Evolutionary conservation across 2,797 vertebrate species (phyloP), one percentile per base, ranked within the genome.

Genomic region (Phataginus tricuspis): DNA sequence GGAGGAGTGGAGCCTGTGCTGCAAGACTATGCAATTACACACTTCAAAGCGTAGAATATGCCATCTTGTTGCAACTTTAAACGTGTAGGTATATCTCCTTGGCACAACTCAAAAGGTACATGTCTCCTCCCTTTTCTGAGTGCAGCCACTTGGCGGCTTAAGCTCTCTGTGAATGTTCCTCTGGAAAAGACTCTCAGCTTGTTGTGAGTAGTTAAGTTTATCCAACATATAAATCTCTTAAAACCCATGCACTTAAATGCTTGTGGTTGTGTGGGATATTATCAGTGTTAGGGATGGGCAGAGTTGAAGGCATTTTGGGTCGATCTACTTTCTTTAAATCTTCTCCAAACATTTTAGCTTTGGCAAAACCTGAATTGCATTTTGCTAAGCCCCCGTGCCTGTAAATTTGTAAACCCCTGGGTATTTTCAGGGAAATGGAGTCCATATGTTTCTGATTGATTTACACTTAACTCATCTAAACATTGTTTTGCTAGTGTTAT

Each of bases 401-500:
- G 91, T 97, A 98, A 98, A 98, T 98, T 98, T 97, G 97, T 97
- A 98, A 98, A 97, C 95, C 96, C 96, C 90, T 96, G 97, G 96
- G 97, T 98, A 96, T 98, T 98, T 97, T 97, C 96, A 96, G 96
- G 95, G 95, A 98, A 97, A 97, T 96, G 91, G 42, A 94, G 93
- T 83, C 97, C 98, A 98, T 97, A 94, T 98, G 98, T 97, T 97
- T 95, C 96, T 94, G 96, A 95, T 95, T 98, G 97, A 97, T 97
- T 98, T 97, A 96, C 90, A 97, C 96, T 98, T 96, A 97, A 97
- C 95, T 98, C 97, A 95, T 97, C 97, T 93, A 94, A 97, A 92
- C n/a, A 45, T 97, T 97, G 97, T 97, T 97, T 97, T 87, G 86
- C 95, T 97, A 77, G 95, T 71, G 91, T 96, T 97, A 97, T 97